Percentiles rank a stretch among this genome's conserved stretches.
phyloP scores from a whole-genome alignment of 2,113 vertebrate species.

The Murina feae region DNA sequence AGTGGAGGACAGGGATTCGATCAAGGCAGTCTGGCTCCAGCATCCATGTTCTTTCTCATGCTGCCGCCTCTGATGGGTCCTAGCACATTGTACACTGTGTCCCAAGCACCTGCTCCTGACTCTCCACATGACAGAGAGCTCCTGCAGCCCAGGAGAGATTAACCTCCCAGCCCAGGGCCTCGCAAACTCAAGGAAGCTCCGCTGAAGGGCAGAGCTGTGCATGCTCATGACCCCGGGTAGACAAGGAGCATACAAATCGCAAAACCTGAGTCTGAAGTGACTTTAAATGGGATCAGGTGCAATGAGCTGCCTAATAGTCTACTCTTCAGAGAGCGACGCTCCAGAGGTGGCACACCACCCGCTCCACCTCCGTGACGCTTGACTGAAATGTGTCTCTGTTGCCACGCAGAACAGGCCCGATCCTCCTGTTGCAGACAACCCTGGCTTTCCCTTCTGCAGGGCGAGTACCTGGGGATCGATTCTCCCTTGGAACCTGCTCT shows the following conservation, averaged over 20 bases:
- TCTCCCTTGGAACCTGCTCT: background rate
- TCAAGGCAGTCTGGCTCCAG: background rate
- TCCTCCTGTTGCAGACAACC: background rate
- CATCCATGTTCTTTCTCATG: fast-evolving
- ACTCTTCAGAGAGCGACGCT: fast-evolving
- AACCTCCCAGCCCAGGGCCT: background rate
- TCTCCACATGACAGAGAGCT: background rate
- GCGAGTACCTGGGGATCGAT: background rate
- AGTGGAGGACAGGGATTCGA: background rate
- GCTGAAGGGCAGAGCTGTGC: background rate
- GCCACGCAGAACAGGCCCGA: background rate
- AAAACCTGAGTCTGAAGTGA: background rate
- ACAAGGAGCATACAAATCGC: background rate
- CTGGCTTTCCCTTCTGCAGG: background rate
- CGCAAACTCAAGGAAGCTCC: background rate
- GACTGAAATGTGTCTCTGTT: background rate
- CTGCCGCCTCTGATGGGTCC: background rate
- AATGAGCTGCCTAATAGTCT: background rate
- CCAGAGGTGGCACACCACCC: background rate
- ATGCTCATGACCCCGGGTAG: background rate
- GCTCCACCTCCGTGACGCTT: fast-evolving
- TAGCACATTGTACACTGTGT: background rate
- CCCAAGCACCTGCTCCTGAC: background rate
- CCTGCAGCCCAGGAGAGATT: background rate
- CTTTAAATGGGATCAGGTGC: background rate